Evolutionary conservation across 92 coral and sea anemone genomes (phyloP), one percentile per base, ranked within the genome.

Genomic region (Epizoanthus fatuus): DNA sequence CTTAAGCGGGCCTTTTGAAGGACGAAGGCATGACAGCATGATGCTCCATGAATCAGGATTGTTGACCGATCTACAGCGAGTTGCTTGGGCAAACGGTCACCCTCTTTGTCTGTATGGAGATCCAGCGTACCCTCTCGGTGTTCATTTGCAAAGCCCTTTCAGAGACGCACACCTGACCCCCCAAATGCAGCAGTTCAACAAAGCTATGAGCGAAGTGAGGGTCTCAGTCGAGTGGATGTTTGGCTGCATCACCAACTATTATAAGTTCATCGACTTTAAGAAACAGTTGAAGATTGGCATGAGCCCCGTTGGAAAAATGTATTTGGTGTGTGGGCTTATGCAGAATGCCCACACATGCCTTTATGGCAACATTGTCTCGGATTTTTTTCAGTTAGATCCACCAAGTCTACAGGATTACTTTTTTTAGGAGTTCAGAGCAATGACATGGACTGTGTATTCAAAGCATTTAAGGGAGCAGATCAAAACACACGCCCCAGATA

Each of bases 21-120:
- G 89, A 20, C 53, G 72, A 17, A 58, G 88, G 56, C 88, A 84
- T 47, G 88, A 74, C 71, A 74, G 83, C 55, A 63, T 22, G 29
- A 86, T 86, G 85, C 84, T 86, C 37, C 75, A n/a, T 11, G 84
- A 78, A 78, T 60, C 89, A 35, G 49, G 83, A 51, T 51, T 84
- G 58, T 38, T 84, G 58, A 42, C 56, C 13, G 58, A 63, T 15
- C 44, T 72, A 39, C 32, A 57, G 45, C 42, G 81, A 56, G 83
- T 84, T 57, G 83, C 88, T 49, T 81, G 39, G 49, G 22, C 67
- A 38, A 66, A 86, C 44, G 66, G 84, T 38, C 52, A 68, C 52
- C 90, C 85, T 42, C 74, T 78, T 4, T 86, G 90, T 69, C 9
- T 80, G 7, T 87, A 79, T 81, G 90, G 86, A 3, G 86, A 87